Evolutionary conservation across 2,888 invertebrate genomes (phyloP), one percentile per base, ranked within the genome.

Genomic region (Erpobdella octoculata): DNA sequence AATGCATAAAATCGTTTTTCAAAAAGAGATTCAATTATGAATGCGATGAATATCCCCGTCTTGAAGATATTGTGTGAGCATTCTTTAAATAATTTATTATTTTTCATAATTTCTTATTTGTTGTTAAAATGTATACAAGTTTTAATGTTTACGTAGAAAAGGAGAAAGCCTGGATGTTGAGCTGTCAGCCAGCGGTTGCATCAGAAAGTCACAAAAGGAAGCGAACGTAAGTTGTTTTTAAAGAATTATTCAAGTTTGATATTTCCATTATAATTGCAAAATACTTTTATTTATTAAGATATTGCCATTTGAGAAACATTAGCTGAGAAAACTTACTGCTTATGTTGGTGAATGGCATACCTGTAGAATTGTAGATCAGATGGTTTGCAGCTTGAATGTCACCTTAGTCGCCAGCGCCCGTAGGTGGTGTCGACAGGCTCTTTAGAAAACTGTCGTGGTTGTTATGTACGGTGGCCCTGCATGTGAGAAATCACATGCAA

Each of bases 1-100:
- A 88, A 70, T 96, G 97, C 82, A 87, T 98, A 3, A 87, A 89
- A 68, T 90, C 91, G 76, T 93, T 94, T 85, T 98, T 97, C 84
- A 89, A 89, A 78, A 89, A 89, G 79, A 88, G 93, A 67, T 97
- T 93, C 83, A 88, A 86, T 0, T 97, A 89, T 83, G 95, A 93
- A 83, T 92, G 93, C 82, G 90, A 89, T 75, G 77, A 81, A 15
- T 81, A 77, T 76, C 85, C 85, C 21, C 81, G 77, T 65, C 85
- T 85, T 74, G 77, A 78, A 71, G 85, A 85, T 73, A 74, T 85
- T 36, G 77, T 77, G 80, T 82, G 79, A 78, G 78, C 76, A 35
- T 41, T 8, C n/a, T n/a, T 4, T 38, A 38, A 35, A 0, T 1
- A 5, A n/a, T 15, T 62, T 62, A n/a, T 62, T 62, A 5, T n/a